A percentile compares a stretch with the other conserved stretches of the same genome.
phyloP scores from a whole-genome alignment of 2,113 vertebrate genomes.

The Ictalurus furcatus region DNA sequence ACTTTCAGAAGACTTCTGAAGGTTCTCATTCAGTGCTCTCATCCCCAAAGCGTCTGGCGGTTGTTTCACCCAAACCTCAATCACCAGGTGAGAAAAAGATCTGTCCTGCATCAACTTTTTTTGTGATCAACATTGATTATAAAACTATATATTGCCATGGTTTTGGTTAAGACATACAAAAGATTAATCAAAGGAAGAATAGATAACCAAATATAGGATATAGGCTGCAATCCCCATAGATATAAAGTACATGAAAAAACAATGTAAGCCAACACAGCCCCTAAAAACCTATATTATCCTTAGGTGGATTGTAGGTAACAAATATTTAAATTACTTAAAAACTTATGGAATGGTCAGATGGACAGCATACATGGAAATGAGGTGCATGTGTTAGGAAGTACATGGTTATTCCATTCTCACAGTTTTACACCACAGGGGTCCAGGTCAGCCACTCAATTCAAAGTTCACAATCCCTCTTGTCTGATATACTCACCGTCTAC shows the following conservation, averaged over 20 bases:
- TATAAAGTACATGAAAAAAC: background rate
- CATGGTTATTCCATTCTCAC: slow-evolving; percentile 8
- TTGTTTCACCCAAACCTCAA: slow-evolving; percentile 75
- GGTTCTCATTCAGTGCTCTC: slow-evolving; percentile 69
- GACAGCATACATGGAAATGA: background rate
- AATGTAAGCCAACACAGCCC: background rate
- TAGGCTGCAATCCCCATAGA: background rate
- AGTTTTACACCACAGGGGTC: background rate
- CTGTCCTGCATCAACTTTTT: background rate
- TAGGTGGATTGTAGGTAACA: background rate
- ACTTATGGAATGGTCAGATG: background rate
- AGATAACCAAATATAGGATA: background rate
- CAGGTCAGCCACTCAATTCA: slow-evolving; percentile 9
- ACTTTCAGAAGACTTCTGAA: slow-evolving; percentile 80
- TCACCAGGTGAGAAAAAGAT: slow-evolving; percentile 78
- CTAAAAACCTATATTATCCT: background rate
- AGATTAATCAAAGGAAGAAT: background rate
- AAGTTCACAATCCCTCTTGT: background rate
- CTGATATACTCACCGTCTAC: background rate
- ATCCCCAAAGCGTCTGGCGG: slow-evolving; percentile 78
- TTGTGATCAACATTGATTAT: background rate
- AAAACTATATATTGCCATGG: background rate
- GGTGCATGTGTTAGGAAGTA: background rate
- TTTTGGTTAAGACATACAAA: background rate
- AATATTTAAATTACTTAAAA: background rate